Conservation (phyloP, 2,113 vertebrate species). For the Gnathonemus echidnorhynchus region DNA sequence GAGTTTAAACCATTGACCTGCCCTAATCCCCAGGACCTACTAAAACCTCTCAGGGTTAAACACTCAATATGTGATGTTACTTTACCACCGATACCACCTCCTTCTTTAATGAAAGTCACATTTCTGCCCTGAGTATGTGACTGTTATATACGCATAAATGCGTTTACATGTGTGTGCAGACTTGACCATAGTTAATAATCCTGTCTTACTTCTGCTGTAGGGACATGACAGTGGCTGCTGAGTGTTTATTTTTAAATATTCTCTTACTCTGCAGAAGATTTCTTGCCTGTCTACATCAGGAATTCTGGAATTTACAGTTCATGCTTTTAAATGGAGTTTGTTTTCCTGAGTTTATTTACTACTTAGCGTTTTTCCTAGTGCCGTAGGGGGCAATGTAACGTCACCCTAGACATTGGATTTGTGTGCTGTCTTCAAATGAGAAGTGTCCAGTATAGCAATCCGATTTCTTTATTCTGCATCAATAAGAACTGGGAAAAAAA, state of each 20-base stretch:
- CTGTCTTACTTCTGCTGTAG: background rate
- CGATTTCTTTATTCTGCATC: background rate
- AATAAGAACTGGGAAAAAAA: background rate
- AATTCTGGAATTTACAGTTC: background rate
- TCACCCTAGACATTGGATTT: background rate
- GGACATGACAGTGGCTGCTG: background rate
- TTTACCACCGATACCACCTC: background rate
- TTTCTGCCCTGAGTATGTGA: background rate
- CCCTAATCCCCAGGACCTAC: background rate
- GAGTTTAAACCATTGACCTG: background rate
- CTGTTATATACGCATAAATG: background rate
- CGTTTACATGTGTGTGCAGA: background rate
- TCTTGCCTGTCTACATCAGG: background rate
- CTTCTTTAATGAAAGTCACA: background rate
- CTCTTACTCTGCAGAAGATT: background rate
- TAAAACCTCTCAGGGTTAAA: background rate
- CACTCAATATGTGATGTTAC: background rate
- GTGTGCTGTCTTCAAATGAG: background rate
- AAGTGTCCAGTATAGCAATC: background rate
- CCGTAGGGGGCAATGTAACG: background rate
- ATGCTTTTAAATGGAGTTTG: background rate
- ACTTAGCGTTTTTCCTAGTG: background rate
- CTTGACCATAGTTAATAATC: background rate
- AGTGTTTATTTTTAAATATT: background rate
- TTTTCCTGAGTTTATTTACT: background rate